A percentile compares a stretch with the other conserved stretches of the same genome.
These are phyloP conservation scores for Lasioglossum baleicum DNA, from an alignment of 1,140 invertebrate species.

Conservation along the genomic window DNA sequence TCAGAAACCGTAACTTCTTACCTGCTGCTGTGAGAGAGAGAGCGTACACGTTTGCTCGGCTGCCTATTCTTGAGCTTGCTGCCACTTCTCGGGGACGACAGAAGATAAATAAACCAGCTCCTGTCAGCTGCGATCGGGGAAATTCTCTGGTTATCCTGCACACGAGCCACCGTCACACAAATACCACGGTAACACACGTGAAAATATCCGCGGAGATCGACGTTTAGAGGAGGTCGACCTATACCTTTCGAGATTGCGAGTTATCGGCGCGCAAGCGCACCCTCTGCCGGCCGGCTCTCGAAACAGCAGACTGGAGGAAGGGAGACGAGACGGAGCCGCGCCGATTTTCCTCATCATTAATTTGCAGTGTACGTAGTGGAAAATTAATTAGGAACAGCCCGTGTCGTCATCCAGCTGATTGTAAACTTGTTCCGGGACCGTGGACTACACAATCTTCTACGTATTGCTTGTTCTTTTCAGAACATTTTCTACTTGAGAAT, in stretches of 20 bases:
- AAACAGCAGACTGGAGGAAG: slow-evolving; percentile 32
- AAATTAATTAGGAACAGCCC: too few species aligned
- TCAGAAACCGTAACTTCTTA: slow-evolving; percentile 37
- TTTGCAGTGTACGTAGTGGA: too few species aligned
- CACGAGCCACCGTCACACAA: slow-evolving; percentile 5
- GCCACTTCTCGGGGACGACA: neutral
- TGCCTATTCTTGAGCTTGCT: neutral
- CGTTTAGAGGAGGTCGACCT: slow-evolving; percentile 44
- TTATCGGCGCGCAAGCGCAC: slow-evolving; percentile 46
- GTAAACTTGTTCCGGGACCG: too few species aligned
- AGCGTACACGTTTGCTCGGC: neutral
- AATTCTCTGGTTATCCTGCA: slow-evolving; percentile 3
- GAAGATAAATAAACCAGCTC: neutral
- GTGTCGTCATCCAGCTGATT: too few species aligned
- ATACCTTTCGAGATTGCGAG: slow-evolving; percentile 43
- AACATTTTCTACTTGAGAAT: too few species aligned
- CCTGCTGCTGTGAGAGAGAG: slow-evolving; percentile 47
- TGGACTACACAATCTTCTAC: too few species aligned
- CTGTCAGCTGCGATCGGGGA: slow-evolving; percentile 6
- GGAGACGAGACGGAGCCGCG: neutral
- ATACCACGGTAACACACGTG: slow-evolving; percentile 36
- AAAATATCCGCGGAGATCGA: slow-evolving; percentile 28
- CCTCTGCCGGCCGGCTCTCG: slow-evolving; percentile 31
- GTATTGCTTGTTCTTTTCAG: too few species aligned
- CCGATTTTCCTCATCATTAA: too few species aligned